phyloP scores from a whole-genome alignment of 1,140 invertebrate genomes.

The Cyclargus thomasi region DNA sequence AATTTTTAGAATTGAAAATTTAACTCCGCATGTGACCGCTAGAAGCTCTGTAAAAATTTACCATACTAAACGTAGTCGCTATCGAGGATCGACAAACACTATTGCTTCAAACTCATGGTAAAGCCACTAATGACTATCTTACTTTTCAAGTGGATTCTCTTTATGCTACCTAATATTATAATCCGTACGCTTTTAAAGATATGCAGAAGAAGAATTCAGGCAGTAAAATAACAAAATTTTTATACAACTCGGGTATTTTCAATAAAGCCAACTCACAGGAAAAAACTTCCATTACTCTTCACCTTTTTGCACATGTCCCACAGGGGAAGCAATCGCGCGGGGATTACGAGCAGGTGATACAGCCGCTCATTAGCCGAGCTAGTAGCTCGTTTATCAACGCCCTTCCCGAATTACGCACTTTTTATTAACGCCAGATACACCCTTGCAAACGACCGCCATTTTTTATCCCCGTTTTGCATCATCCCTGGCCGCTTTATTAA shows the following conservation, averaged over 20 bases:
- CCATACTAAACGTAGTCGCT: too few species aligned
- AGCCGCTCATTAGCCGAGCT: conserved; percentile 45
- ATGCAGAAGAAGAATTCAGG: too few species aligned
- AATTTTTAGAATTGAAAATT: too few species aligned
- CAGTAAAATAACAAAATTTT: too few species aligned
- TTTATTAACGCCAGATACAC: conserved; percentile 66
- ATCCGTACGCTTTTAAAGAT: too few species aligned
- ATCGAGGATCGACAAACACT: too few species aligned
- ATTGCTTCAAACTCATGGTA: too few species aligned
- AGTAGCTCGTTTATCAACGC: conserved; percentile 56
- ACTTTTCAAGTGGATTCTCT: too few species aligned
- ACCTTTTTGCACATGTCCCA: conserved; percentile 14
- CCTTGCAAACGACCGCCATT: conserved; percentile 55
- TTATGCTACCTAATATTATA: too few species aligned
- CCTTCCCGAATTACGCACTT: conserved; percentile 54
- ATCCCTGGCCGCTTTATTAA: neutral
- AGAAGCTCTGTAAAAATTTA: too few species aligned
- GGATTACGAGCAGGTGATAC: conserved; percentile 43
- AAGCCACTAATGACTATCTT: too few species aligned
- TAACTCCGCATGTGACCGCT: too few species aligned
- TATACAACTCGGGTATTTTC: neutral
- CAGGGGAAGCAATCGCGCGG: neutral
- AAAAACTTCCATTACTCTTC: neutral
- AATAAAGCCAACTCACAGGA: neutral
- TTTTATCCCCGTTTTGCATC: conserved; percentile 35